phyloP scores from a whole-genome alignment of 2,797 vertebrate species.

The Myioborus melanocephalus region DNA sequence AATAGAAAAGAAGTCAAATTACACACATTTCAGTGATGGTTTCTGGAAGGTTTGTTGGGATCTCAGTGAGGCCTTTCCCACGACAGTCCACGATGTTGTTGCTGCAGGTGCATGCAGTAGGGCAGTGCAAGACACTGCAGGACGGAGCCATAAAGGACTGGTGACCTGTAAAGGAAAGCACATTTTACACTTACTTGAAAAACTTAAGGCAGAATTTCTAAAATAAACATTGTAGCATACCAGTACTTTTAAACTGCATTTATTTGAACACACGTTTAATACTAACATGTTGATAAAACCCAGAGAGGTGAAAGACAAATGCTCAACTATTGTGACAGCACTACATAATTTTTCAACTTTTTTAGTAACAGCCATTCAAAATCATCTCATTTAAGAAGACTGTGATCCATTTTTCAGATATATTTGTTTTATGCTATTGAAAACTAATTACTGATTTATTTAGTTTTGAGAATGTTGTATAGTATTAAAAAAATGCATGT shows the following conservation, averaged over 20 bases:
- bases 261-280: background rate
- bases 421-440: background rate
- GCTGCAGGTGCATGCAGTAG: constrained; percentile 92
- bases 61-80: constrained; percentile 92
- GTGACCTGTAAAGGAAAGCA: constrained; percentile 79
- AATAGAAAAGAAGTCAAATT: background rate
- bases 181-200: background rate
- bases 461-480: background rate
- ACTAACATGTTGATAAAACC: background rate
- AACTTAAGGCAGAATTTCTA: background rate
- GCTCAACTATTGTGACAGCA: background rate
- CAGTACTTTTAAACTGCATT: background rate
- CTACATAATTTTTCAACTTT: background rate
- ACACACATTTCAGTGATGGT: constrained; percentile 98
- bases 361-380: background rate
- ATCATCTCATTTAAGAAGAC: background rate
- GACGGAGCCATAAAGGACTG: constrained; percentile 88
- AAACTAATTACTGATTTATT: background rate
- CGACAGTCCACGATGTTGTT: constrained; percentile 99
- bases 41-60: constrained; percentile 96
- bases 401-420: background rate
- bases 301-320: background rate
- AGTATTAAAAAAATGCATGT: background rate
- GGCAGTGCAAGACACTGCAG: constrained; percentile 95
- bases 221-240: background rate